Evolutionary conservation across 2,888 invertebrate species (phyloP), one percentile per base, ranked within the genome.

Genomic region (Unio delphinus): DNA sequence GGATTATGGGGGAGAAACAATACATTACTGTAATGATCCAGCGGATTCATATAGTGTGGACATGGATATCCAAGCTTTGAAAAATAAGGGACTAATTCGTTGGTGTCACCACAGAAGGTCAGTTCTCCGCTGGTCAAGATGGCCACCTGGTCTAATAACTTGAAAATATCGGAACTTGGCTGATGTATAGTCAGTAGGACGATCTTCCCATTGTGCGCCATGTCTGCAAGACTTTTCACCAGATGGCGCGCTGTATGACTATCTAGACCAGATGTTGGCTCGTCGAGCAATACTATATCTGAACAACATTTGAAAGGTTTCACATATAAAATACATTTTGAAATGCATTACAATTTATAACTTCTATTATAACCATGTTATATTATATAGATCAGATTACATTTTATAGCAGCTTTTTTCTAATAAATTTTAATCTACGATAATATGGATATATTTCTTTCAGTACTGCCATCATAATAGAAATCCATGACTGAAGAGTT

Each of bases 51-150:
- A 65, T 97, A 91, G 87, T 96, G 96, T 0, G 98, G 98, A 90
- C 98, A 99, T 0, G 98, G 97, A 88, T 97, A 98, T 11, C 98
- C 98, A 81, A 98, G 96, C 75, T 95, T 94, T 68, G 96, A 95
- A 90, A 98, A 98, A 90, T 98, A 98, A 86, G 96, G 96, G 74
- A 98, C 92, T 92, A 99, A 94, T 82, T 96, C 94, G 66, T 96
- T 92, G 0, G 97, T 65, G 61, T 69, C 72, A 75, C 91, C 91
- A 63, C 87, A 89, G 77, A 90, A 91, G 8, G 97, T 96, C 55
- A 97, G 95, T 84, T 97, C 90, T 55, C 91, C 86, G 54, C 70
- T 62, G 23, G 82, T 81, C 73, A 86, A 71, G 17, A 86, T 71
- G 18, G 80, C 83, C 8, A 85, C 70, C 56, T 82, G 76, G 68